Evolutionary conservation across 2,888 invertebrate genomes (phyloP), one percentile per base, ranked within the genome.

Genomic region (Ceratothoa steindachneri): DNA sequence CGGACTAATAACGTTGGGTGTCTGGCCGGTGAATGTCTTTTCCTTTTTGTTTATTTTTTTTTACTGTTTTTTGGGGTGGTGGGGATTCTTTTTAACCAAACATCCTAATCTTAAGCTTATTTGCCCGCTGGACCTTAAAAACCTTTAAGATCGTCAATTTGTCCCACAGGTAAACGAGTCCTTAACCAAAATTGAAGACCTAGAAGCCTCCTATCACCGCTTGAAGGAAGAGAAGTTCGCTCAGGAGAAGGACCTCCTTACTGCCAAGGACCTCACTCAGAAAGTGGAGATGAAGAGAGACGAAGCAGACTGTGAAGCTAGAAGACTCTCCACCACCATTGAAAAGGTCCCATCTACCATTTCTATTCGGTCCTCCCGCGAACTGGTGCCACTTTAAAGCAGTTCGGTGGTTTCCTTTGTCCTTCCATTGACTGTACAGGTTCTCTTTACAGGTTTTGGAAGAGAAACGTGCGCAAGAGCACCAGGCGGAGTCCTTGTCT

Each of bases 141-240:
- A n/a, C n/a, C n/a, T n/a, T n/a, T n/a, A n/a, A n/a, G n/a, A n/a
- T n/a, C n/a, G n/a, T n/a, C n/a, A n/a, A n/a, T n/a, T n/a, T n/a
- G n/a, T n/a, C n/a, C n/a, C n/a, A n/a, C n/a, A 77, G 77, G 72
- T 77, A 27, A 73, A 73, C 55, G 77, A 75, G 51, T 74, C 75
- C 12, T 55, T 72, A 15, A 60, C 73, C 15, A 70, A 75, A 64
- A 68, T 71, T 52, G 75, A 75, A 15, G 67, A 71, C 9, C 60
- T 78, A 2, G 78, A 78, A 31, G 75, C 75, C 12, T 31, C 68
- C 2, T 75, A 73, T 53, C 67, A 65, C 24, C 68, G 68, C n/a
- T 69, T 78, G n/a, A 75, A 78, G 64, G 69, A 75, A 31, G 75
- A 73, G 9, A 78, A 78, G 22, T 78, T 70, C 52, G 30, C 73